Evolutionary conservation across 2,888 invertebrate species (phyloP), one percentile per base, ranked within the genome.

Genomic region (Norana najaformis): DNA sequence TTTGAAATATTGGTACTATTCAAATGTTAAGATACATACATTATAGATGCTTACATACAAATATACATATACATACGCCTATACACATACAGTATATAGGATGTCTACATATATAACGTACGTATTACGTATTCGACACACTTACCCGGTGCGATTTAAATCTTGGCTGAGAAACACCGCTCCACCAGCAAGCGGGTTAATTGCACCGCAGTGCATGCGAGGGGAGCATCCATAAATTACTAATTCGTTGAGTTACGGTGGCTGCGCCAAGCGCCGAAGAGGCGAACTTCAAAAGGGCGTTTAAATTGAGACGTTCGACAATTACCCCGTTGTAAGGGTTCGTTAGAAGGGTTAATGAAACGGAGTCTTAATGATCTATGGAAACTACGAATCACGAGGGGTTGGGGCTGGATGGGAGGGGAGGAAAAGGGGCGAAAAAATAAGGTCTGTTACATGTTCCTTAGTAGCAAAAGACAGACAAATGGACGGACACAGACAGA

Each of bases 291-390:
- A n/a, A 69, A 69, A 69, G n/a, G 69, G 30, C 69, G 69, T 69
- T 69, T 69, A 69, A 69, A 69, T 69, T 69, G 69, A 69, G 69
- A 69, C 69, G 1, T 69, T 69, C 36, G 85, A 85, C 37, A 85
- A 85, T 85, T 85, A 85, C 85, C 14, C 37, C 20, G 85, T 16
- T 36, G 85, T 36, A 36, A 85, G 36, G 85, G 85, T 85, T 85
- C 85, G 85, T 23, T 37, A 37, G 37, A 37, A 36, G 36, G 37
- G 85, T 36, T 85, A 85, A 85, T 85, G 69, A 69, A 69, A 69
- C 69, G 69, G 69, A 30, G 16, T n/a, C 69, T n/a, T n/a, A 69
- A n/a, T 69, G n/a, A n/a, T 69, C 69, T n/a, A n/a, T 8, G 69
- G 30, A 30, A 69, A 69, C 69, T n/a, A n/a, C 69, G n/a, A n/a